Evolutionary conservation across 2,888 invertebrate species (phyloP), one percentile per base, ranked within the genome.

Genomic region (Athripsodes cinereus): DNA sequence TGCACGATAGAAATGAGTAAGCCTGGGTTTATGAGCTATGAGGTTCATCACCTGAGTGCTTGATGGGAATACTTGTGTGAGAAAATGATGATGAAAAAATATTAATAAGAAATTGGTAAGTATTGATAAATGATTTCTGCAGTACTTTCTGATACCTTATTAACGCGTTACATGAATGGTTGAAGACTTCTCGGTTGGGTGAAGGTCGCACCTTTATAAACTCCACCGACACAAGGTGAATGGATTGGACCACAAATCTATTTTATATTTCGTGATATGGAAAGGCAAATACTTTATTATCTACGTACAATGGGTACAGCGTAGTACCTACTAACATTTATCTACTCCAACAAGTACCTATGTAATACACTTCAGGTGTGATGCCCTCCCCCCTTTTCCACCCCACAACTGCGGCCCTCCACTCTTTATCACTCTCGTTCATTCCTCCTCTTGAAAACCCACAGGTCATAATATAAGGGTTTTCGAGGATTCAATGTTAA

Each of bases 161-260:
- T n/a, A n/a, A n/a, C n/a, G n/a, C n/a, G n/a, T n/a, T n/a, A n/a
- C 6, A 8, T 31, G 6, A 31, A 31, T 40, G 40, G 40, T 40
- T 40, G 40, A 8, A 40, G 8, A 40, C 40, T 40, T 40, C 40
- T 40, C 13, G 52, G 34, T 18, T n/a, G 20, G 19, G 52, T 19
- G 21, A 47, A 52, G 48, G 52, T 48, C 22, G 40, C n/a, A 20
- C 46, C 13, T 34, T 13, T 31, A 31, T 20, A 21, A 20, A 48
- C 48, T 54, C 31, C 20, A 34, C 22, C 47, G 11, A 31, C 13
- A 40, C 40, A 40, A 8, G 40, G 40, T 40, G 40, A 40, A 16
- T 34, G 22, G 44, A 50, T 55, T 35, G 52, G 40, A 54, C 54
- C 54, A 48, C 48, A 54, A 34, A 54, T 49, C 31, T 48, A 49